Evolutionary conservation across 1,140 invertebrate species (phyloP), one percentile per base, ranked within the genome.

Genomic region (Hypothenemus hampei): DNA sequence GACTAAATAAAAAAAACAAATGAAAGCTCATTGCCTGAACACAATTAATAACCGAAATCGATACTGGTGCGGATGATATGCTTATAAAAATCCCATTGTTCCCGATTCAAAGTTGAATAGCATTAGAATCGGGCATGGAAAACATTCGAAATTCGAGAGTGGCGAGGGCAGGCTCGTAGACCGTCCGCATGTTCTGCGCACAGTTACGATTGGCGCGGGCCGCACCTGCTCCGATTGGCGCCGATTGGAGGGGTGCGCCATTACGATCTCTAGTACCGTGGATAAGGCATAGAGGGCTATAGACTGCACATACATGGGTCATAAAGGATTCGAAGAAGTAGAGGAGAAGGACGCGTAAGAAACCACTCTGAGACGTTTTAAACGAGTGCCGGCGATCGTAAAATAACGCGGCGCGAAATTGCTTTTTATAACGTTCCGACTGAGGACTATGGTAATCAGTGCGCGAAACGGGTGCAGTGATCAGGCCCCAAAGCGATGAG

Each of bases 401-500:
- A 66, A 69, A 57, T 52, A 50, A 36, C 36, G 43, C 44, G 43
- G 45, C 43, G 43, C 43, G 43, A 39, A 40, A 51, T 46, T 26
- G 39, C 41, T 20, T 31, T n/a, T n/a, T n/a, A n/a, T n/a, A 33
- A 45, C 37, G 33, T 40, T 44, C 35, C 19, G 26, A 53, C 40
- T 57, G n/a, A n/a, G n/a, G 61, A 70, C 62, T 67, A 69, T 69
- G 68, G 64, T 60, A 66, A 61, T 54, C 41, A 63, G 68, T 69
- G 69, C 63, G 62, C 61, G 62, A 36, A 56, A 15, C 54, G 54
- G 62, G 63, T 64, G 58, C 58, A 67, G 68, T 69, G 68, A 65
- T 53, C 53, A 60, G 60, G 36, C 54, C 57, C 59, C 37, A 55
- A 61, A 62, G 83, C 81, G 79, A 93, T 93, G 90, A 93, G 86